phyloP scores from a whole-genome alignment of 2,797 vertebrate genomes.

The Rousettus madagascariensis region DNA sequence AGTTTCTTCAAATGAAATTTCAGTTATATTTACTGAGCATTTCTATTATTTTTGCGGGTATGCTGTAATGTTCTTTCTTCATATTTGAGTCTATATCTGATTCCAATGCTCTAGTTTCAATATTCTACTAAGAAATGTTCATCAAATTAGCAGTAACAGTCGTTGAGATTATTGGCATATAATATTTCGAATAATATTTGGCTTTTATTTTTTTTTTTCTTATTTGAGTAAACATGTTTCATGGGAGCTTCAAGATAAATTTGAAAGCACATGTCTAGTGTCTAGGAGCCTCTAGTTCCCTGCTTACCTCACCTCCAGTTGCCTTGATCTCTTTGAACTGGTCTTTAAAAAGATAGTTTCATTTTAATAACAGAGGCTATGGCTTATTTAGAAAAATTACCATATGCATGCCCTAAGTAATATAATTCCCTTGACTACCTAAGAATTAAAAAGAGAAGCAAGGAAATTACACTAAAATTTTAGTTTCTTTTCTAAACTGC shows the following conservation, averaged over 20 bases:
- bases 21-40: not conserved
- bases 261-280: not conserved
- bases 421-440: constrained; percentile 11
- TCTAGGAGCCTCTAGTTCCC: not conserved
- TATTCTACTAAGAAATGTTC: not conserved
- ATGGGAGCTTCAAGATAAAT: not conserved
- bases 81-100: not conserved
- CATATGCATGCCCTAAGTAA: not conserved
- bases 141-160: not conserved
- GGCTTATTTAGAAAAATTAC: constrained; percentile 22
- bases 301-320: not conserved
- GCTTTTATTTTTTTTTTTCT: not conserved
- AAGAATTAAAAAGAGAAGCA: constrained; percentile 27
- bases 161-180: not conserved
- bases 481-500: constrained; percentile 31
- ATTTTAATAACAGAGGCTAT: not conserved
- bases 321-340: not conserved
- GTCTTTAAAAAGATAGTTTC: not conserved
- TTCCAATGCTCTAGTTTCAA: not conserved
- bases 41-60: not conserved
- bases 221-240: not conserved
- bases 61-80: not conserved
- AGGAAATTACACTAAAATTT: constrained; percentile 12
- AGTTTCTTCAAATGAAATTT: not conserved
- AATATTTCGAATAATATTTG: not conserved